phyloP scores from a whole-genome alignment of 2,888 invertebrate species.

The Alentia gelatinosa region DNA sequence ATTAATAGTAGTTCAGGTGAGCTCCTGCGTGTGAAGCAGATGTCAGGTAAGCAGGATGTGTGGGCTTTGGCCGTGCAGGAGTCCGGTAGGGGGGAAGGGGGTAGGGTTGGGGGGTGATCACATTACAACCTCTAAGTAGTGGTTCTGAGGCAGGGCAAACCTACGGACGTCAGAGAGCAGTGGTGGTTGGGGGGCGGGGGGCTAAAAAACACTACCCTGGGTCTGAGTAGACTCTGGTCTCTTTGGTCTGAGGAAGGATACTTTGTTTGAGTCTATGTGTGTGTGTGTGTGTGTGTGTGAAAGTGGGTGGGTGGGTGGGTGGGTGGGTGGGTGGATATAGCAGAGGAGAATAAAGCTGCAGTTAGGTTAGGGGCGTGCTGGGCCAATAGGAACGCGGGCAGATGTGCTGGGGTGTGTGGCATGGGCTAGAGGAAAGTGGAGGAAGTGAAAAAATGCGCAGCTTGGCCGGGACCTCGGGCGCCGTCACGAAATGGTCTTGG shows the following conservation, averaged over 20 bases:
- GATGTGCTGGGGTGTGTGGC: background rate
- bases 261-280: background rate
- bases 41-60: background rate
- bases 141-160: background rate
- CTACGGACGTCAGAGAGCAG: background rate
- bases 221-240: background rate
- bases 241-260: background rate
- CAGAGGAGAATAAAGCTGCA: background rate
- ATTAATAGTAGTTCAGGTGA: background rate
- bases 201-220: background rate
- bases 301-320: background rate
- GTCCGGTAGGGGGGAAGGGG: background rate
- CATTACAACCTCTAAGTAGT: background rate
- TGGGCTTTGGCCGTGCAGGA: too few relatives aligned
- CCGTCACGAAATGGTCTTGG: background rate
- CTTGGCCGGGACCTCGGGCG: background rate
- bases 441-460: background rate
- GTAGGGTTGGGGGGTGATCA: background rate
- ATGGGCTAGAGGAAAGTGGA: background rate
- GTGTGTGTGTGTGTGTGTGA: background rate
- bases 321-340: background rate
- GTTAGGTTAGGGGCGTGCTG: background rate
- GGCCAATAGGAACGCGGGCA: background rate
- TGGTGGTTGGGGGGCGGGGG: background rate
- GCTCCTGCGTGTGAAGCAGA: background rate